A percentile compares a stretch with the other conserved stretches of the same genome.
phyloP scores from a whole-genome alignment of 2,797 vertebrate species.

The Coregonus ussuriensis region DNA sequence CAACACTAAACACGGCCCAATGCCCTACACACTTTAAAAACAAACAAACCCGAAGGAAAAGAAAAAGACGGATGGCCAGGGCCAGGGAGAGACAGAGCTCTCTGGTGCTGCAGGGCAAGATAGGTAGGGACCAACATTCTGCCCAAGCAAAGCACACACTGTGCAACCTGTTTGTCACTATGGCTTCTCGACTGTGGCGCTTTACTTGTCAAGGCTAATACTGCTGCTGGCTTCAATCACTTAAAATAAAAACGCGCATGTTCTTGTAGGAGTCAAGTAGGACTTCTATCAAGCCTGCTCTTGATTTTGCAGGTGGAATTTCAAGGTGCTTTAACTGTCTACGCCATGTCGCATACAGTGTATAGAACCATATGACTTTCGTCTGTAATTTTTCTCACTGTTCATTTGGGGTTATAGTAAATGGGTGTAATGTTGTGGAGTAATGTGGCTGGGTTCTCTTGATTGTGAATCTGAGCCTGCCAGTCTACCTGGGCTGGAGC shows the following conservation, averaged over 20 bases:
- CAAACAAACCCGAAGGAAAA: slow-evolving; percentile 43
- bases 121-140: slow-evolving; percentile 18
- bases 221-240: slow-evolving; percentile 67
- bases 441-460: slow-evolving; percentile 26
- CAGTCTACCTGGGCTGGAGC: slow-evolving; percentile 47
- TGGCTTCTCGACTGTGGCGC: slow-evolving; percentile 65
- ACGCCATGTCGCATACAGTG: slow-evolving; percentile 31
- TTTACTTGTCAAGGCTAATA: slow-evolving; percentile 59
- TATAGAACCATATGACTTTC: slow-evolving; percentile 58
- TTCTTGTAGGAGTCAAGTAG: slow-evolving; percentile 42
- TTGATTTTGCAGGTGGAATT: slow-evolving; percentile 64
- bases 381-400: slow-evolving; percentile 39
- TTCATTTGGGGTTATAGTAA: slow-evolving; percentile 22
- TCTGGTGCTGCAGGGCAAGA: slow-evolving; percentile 36
- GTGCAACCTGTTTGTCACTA: slow-evolving; percentile 54
- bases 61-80: slow-evolving; percentile 43
- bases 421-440: slow-evolving; percentile 19
- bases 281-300: slow-evolving; percentile 34
- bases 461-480: slow-evolving; percentile 53
- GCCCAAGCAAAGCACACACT: slow-evolving; percentile 9
- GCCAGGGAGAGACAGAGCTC: slow-evolving; percentile 47
- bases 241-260: slow-evolving; percentile 52
- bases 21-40: slow-evolving; percentile 50
- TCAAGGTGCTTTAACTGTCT: slow-evolving; percentile 42
- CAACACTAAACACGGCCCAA: slow-evolving; percentile 51